Percentiles rank a stretch among this genome's conserved stretches.
Conservation (phyloP, 1,140 invertebrate species). For the Drosophila tsacasi region DNA sequence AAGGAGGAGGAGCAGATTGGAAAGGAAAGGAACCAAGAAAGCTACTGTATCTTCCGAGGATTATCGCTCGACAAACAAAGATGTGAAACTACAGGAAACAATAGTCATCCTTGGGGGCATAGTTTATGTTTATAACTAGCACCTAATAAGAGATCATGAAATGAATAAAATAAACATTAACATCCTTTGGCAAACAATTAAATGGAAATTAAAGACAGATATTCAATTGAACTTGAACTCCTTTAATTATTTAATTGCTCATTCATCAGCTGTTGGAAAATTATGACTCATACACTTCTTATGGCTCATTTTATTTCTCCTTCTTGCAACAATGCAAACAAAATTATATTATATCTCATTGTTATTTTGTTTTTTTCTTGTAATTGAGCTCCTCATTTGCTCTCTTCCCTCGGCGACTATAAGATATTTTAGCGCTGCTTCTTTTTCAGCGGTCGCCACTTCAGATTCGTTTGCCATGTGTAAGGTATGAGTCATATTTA, state of each 20-base stretch:
- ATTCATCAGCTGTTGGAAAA: constrained; percentile 1
- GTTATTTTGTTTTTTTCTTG: background rate
- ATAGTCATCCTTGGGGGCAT: background rate
- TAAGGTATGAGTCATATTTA: background rate
- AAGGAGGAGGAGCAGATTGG: constrained; percentile 3
- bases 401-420: constrained; percentile 13
- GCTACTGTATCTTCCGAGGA: background rate
- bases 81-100: background rate
- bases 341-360: constrained; percentile 6
- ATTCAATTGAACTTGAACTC: background rate
- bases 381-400: constrained; percentile 18
- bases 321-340: constrained; percentile 17
- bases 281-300: constrained; percentile 9
- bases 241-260: background rate
- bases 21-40: background rate
- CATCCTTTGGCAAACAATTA: background rate
- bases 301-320: background rate
- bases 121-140: background rate
- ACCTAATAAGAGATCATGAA: background rate
- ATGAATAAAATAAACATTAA: background rate
- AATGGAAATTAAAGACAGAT: background rate
- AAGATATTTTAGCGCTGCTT: constrained; percentile 31
- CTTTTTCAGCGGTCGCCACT: constrained; percentile 21
- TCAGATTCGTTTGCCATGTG: constrained; percentile 7
- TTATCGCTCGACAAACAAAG: background rate